Conservation (phyloP, 2,888 invertebrate genomes). For the Aphidoletes aphidimyza region DNA sequence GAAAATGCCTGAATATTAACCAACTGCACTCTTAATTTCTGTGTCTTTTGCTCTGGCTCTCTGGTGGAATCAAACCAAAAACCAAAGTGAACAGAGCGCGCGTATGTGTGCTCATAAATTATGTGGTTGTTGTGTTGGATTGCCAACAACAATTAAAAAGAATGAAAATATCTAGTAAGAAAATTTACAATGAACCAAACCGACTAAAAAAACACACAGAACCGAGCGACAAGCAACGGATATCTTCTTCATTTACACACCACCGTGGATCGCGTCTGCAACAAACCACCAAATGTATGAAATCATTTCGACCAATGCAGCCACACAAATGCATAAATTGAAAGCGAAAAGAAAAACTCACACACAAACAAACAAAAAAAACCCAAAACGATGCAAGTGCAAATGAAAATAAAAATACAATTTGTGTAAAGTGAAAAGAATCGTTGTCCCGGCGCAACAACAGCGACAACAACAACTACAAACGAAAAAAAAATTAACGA, state of each 20-base stretch:
- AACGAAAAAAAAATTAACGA: too few species aligned
- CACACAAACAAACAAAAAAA: background rate
- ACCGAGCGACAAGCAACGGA: conserved; percentile 14
- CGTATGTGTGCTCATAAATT: conserved; percentile 52
- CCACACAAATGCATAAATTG: conserved; percentile 16
- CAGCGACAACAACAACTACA: too few species aligned
- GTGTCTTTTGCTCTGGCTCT: too few species aligned
- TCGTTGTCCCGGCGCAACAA: too few species aligned
- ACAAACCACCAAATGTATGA: conserved; percentile 7
- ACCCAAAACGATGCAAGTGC: background rate
- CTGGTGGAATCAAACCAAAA: too few species aligned
- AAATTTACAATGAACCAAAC: background rate
- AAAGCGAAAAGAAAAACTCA: too few species aligned
- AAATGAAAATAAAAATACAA: conserved; percentile 19
- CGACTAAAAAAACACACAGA: too few species aligned
- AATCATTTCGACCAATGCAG: conserved; percentile 6
- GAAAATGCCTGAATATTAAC: conserved; percentile 45
- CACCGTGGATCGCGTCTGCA: background rate
- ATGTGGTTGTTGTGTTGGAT: conserved; percentile 45
- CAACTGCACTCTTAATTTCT: background rate
- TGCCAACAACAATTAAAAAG: conserved; percentile 53
- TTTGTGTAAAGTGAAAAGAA: background rate
- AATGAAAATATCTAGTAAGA: conserved; percentile 53
- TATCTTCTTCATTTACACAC: conserved; percentile 53
- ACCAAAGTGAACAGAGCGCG: background rate